Evolutionary conservation across 2,113 vertebrate species (phyloP).

Genomic region (Diphyllodes magnificus): DNA sequence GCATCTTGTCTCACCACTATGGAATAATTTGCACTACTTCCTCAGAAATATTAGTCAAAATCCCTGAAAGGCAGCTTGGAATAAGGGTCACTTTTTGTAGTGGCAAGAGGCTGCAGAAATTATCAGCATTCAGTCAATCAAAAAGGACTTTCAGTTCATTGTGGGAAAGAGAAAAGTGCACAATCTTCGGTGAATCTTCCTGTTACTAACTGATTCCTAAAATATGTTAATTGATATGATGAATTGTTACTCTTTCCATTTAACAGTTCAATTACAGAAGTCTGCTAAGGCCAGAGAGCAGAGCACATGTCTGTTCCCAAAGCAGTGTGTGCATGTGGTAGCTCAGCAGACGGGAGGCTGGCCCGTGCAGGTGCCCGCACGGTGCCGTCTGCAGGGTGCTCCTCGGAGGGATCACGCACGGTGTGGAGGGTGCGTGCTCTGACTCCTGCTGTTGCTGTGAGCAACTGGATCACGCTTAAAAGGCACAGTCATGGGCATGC

Average conservation of each 20-base stretch:
- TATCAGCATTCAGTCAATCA: background rate
- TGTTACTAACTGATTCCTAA: background rate
- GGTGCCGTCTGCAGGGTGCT: accelerated
- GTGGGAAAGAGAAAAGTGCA: background rate
- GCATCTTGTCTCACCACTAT: background rate
- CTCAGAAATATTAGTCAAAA: background rate
- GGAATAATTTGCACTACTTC: background rate
- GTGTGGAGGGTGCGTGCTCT: background rate
- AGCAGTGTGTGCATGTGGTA: accelerated
- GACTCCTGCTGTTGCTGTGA: background rate
- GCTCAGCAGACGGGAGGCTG: background rate
- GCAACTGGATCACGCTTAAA: slow-evolving; percentile 2
- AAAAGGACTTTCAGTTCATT: background rate
- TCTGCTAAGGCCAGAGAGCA: background rate
- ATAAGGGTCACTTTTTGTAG: background rate
- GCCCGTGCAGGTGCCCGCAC: accelerated
- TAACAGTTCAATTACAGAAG: background rate
- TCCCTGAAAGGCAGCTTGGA: background rate
- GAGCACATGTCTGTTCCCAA: background rate
- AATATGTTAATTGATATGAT: background rate
- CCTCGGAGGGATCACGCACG: accelerated
- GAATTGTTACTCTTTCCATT: background rate
- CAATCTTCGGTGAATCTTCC: background rate
- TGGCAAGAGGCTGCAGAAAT: background rate
- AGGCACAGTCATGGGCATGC: background rate